Percentiles rank a stretch among this genome's conserved stretches.
These are phyloP conservation scores for Chromobotia macracanthus DNA, from an alignment of 2,797 vertebrate genomes.

Conservation along the genomic window DNA sequence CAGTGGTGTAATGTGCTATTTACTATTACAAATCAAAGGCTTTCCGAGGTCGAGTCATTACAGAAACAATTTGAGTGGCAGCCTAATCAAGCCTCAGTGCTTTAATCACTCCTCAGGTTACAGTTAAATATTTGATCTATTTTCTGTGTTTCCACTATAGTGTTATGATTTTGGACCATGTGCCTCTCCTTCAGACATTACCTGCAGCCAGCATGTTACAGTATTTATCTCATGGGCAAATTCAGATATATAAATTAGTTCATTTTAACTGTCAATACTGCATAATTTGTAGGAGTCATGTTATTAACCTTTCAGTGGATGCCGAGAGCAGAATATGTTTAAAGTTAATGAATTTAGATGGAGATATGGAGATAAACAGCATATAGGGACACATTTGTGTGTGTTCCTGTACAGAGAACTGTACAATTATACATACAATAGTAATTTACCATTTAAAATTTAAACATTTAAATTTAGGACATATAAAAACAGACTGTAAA, in stretches of 20 bases:
- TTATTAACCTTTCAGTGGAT: conserved; percentile 67
- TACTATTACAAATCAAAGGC: conserved; percentile 37
- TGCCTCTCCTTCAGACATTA: not conserved
- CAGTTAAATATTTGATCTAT: conserved; percentile 16
- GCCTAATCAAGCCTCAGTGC: conserved; percentile 5
- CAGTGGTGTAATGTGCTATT: conserved; percentile 21
- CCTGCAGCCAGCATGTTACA: not conserved
- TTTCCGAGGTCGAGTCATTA: conserved; percentile 11
- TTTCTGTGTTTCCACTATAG: not conserved
- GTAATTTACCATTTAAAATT: too few species aligned
- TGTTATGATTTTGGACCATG: not conserved
- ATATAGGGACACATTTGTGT: conserved; percentile 29
- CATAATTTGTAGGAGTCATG: conserved; percentile 61
- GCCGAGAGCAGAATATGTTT: conserved; percentile 59
- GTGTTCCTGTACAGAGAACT: not conserved
- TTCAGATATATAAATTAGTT: conserved; percentile 49
- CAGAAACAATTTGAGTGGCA: conserved; percentile 8
- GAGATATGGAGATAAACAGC: conserved; percentile 43
- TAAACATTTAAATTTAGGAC: not conserved
- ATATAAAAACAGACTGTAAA: not conserved
- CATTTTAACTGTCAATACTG: conserved; percentile 52
- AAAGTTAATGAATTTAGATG: conserved; percentile 55
- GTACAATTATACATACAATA: not conserved
- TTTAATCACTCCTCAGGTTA: conserved; percentile 3
- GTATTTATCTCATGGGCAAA: conserved; percentile 46